Base-by-base conservation (phyloP, 2,113 vertebrate species). In the Holacanthus passer region DNA sequence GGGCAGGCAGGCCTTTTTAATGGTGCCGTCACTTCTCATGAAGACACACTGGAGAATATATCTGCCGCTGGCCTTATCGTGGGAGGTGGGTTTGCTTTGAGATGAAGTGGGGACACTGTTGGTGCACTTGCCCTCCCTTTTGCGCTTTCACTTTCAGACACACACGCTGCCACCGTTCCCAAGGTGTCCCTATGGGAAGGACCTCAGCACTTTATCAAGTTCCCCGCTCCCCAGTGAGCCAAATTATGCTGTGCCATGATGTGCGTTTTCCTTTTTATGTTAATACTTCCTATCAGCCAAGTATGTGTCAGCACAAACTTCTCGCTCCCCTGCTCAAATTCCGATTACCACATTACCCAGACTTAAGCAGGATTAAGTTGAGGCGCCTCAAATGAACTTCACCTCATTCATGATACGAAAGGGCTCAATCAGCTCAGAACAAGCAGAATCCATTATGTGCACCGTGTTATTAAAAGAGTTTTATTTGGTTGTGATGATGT, bases 291-390 rank as follows among this genome's bases (percentile, higher is more conserved):
- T 79, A 81, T 91, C 84, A 85, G 78, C 76, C 73, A 63, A 75
- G 56, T 12, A 22, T 81, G 73, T 52, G 92, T 92, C 92, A 94
- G 90, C 92, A 86, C 62, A 90, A 90, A 90, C 64, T 60, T 79
- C 76, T 47, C 5, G 24, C 72, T 80, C 59, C 62, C 41, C 59
- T 6, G 70, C 88, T 81, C 64, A 16, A 78, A 85, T 76, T 90
- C 83, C n/a, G 78, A 87, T 92, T 85, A 87, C 81, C 77, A 87
- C 83, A 84, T 91, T 84, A 90, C 41, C 70, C 87, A 16, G 80
- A 82, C 85, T 86, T 88, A 86, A 92, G 86, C 82, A 83, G 87
- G 91, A 94, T 93, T 91, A 92, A 85, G 87, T 76, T 60, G 78
- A 77, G 78, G 79, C 13, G 43, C 83, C 82, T 89, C 73, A 83